These are phyloP conservation scores for Lacanobia oleracea DNA, from an alignment of 2,888 invertebrate genomes.

Conservation along the genomic window DNA sequence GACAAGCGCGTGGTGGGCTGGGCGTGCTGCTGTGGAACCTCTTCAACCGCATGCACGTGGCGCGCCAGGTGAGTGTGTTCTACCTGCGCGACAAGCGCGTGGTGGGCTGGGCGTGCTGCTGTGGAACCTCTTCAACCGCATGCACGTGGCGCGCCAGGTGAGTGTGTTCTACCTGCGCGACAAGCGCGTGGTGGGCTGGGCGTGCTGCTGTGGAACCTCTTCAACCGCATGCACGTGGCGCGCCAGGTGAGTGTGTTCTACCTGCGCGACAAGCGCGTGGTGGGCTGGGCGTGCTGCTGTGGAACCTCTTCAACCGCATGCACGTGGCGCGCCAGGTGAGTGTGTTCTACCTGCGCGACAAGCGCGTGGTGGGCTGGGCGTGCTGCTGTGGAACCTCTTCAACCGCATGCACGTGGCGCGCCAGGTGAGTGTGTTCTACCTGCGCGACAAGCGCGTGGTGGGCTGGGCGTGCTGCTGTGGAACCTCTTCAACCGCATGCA, in stretches of 20 bases:
- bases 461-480: slow-evolving; percentile 98
- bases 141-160: slow-evolving; percentile 96
- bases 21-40: slow-evolving; percentile 99
- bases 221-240: slow-evolving; percentile 97
- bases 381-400: slow-evolving; percentile 98
- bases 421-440: slow-evolving; percentile 96
- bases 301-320: slow-evolving; percentile 98
- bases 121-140: slow-evolving; percentile 98
- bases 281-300: slow-evolving; percentile 98
- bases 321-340: slow-evolving; percentile 95
- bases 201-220: slow-evolving; percentile 98
- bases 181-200: slow-evolving; percentile 96
- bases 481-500: slow-evolving; percentile 98
- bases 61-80: slow-evolving; percentile 96
- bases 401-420: slow-evolving; percentile 97
- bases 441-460: slow-evolving; percentile 95
- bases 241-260: slow-evolving; percentile 97
- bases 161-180: slow-evolving; percentile 96
- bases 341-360: slow-evolving; percentile 96
- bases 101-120: slow-evolving; percentile 98
- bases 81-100: slow-evolving; percentile 96
- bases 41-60: slow-evolving; percentile 97
- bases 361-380: slow-evolving; percentile 97
- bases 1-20: slow-evolving; percentile 96
- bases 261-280: slow-evolving; percentile 94